phyloP scores from a whole-genome alignment of 2,888 invertebrate species.

The Helleia helle region DNA sequence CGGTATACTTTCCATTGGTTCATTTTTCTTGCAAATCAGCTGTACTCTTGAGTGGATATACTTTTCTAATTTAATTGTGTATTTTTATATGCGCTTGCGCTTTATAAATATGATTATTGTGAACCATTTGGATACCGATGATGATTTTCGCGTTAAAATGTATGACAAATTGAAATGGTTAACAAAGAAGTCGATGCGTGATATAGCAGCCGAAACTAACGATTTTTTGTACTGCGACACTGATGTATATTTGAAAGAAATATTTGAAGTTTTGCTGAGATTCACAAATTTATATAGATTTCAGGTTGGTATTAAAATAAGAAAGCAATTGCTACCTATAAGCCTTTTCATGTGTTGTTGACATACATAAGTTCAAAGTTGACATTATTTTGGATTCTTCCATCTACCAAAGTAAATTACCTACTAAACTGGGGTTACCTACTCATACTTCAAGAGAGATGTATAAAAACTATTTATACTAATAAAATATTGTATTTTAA shows the following conservation, averaged over 20 bases:
- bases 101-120: conserved; percentile 39
- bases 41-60: conserved; percentile 33
- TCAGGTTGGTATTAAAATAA: conserved; percentile 25
- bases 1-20: conserved; percentile 1
- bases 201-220: conserved; percentile 30
- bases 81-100: conserved; percentile 34
- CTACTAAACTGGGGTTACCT: no score
- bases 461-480: no score
- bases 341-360: no score
- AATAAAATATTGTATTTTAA: no score
- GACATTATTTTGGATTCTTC: no score
- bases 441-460: no score
- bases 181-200: conserved; percentile 24
- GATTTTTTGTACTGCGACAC: conserved; percentile 27
- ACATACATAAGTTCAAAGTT: no score
- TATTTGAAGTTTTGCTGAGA: conserved; percentile 23
- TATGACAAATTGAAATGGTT: conserved; percentile 16
- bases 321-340: no score
- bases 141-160: conserved; percentile 1
- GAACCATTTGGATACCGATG: conserved; percentile 30
- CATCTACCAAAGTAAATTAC: no score
- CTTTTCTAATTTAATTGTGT: conserved; percentile 33
- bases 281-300: conserved; percentile 27
- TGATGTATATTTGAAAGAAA: conserved; percentile 26
- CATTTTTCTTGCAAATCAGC: conserved; percentile 24